Conservation (phyloP, 1,140 invertebrate species). For the Odontomachus brunneus region DNA sequence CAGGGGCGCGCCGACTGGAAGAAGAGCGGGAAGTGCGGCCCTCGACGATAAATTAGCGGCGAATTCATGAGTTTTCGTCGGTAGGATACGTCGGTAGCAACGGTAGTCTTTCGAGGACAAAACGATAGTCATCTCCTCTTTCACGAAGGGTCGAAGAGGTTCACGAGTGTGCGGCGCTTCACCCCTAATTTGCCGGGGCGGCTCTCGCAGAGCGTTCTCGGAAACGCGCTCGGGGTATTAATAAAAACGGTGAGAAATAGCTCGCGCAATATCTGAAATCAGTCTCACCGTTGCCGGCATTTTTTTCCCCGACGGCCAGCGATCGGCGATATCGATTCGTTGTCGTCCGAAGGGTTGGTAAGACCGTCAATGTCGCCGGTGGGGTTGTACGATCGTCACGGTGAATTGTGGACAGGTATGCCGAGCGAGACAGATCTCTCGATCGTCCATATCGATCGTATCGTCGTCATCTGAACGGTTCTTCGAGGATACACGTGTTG, state of each 20-base stretch:
- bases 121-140: slow-evolving; percentile 74
- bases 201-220: slow-evolving; percentile 78
- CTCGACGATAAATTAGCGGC: slow-evolving; percentile 70
- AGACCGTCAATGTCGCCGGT: too few species aligned
- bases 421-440: slow-evolving; percentile 22
- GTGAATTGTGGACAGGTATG: slow-evolving; percentile 31
- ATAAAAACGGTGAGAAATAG: slow-evolving; percentile 77
- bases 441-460: slow-evolving; percentile 52
- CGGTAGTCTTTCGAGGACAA: slow-evolving; percentile 73
- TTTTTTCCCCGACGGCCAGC: slow-evolving; percentile 27
- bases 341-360: slow-evolving; percentile 26
- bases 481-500: slow-evolving; percentile 17
- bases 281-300: slow-evolving; percentile 65
- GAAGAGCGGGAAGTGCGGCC: slow-evolving; percentile 22
- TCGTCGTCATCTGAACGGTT: slow-evolving; percentile 30
- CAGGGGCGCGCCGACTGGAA: background rate
- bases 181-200: slow-evolving; percentile 72
- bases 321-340: slow-evolving; percentile 36
- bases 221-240: slow-evolving; percentile 83
- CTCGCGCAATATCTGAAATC: slow-evolving; percentile 75
- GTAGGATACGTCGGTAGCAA: slow-evolving; percentile 66
- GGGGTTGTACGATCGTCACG: too few species aligned
- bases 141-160: slow-evolving; percentile 72
- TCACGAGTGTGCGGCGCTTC: slow-evolving; percentile 68
- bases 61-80: slow-evolving; percentile 73